Conservation (phyloP, 2,113 vertebrate species). For the Piaya cayana region DNA sequence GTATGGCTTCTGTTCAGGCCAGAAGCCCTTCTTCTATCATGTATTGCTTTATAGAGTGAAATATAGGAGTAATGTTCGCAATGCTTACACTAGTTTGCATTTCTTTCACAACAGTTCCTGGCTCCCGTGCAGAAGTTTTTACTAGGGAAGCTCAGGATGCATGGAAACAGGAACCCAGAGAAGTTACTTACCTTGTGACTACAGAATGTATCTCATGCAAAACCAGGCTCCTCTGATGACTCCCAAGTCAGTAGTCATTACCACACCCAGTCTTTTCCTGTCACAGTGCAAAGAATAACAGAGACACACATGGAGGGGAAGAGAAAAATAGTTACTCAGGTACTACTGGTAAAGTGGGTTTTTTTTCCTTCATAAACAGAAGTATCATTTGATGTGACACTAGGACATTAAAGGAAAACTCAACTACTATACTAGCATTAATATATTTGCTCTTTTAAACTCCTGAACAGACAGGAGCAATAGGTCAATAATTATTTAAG, state of each 20-base stretch:
- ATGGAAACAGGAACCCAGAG: neutral
- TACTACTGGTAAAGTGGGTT: neutral
- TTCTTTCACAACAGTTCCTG: neutral
- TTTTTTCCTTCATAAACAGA: neutral
- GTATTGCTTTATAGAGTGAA: neutral
- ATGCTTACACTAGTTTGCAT: neutral
- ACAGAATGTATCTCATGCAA: neutral
- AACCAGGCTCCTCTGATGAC: conserved; percentile 17
- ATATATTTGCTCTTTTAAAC: neutral
- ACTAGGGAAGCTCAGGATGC: neutral
- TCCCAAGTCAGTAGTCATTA: conserved; percentile 21
- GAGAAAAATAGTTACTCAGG: neutral
- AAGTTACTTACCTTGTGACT: neutral
- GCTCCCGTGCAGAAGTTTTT: neutral
- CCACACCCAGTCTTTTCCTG: conserved; percentile 47
- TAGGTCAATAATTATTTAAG: neutral
- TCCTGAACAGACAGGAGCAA: neutral
- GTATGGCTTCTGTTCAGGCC: neutral
- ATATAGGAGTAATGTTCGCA: neutral
- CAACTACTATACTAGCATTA: neutral
- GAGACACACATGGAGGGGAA: neutral
- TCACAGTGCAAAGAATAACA: neutral
- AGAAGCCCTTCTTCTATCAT: neutral
- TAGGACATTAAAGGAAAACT: neutral
- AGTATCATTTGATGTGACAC: neutral